phyloP scores from a whole-genome alignment of 2,888 invertebrate genomes.

The Chrysotoxum bicinctum region DNA sequence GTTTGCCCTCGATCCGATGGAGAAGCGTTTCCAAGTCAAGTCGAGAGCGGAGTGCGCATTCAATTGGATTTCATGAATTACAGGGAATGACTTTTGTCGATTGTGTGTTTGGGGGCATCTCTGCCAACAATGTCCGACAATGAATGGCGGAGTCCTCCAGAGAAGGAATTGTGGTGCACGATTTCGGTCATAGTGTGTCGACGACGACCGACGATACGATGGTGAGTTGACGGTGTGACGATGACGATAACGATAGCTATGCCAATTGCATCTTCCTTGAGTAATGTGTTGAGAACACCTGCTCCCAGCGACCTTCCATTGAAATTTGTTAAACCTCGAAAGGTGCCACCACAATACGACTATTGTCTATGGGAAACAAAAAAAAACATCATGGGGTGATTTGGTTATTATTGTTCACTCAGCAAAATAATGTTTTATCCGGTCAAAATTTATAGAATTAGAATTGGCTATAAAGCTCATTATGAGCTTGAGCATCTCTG shows the following conservation, averaged over 20 bases:
- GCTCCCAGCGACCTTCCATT: slow-evolving; percentile 56
- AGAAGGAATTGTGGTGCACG: slow-evolving; percentile 67
- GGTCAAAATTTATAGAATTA: neutral
- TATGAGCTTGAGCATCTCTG: too few species aligned
- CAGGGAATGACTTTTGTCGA: slow-evolving; percentile 53
- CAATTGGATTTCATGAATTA: slow-evolving; percentile 67
- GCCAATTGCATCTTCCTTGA: slow-evolving; percentile 64
- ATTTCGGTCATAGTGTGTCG: slow-evolving; percentile 51
- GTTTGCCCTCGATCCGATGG: slow-evolving; percentile 50
- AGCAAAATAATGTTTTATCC: neutral
- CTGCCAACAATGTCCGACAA: slow-evolving; percentile 39
- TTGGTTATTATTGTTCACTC: slow-evolving; percentile 14
- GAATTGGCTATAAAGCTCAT: neutral
- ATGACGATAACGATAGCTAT: slow-evolving; percentile 23
- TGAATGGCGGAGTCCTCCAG: slow-evolving; percentile 54
- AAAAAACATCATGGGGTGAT: slow-evolving; percentile 54
- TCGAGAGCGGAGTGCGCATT: slow-evolving; percentile 21
- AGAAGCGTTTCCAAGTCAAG: slow-evolving; percentile 38
- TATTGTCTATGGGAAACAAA: slow-evolving; percentile 17
- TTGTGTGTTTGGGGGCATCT: slow-evolving; percentile 50
- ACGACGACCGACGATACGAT: neutral
- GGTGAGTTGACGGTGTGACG: slow-evolving; percentile 1
- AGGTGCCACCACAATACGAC: slow-evolving; percentile 30
- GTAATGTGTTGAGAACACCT: slow-evolving; percentile 67
- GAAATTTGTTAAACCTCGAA: slow-evolving; percentile 28